Evolutionary conservation across 2,113 vertebrate genomes (phyloP), one percentile per base, ranked within the genome.

Genomic region (Engraulis encrasicolus): DNA sequence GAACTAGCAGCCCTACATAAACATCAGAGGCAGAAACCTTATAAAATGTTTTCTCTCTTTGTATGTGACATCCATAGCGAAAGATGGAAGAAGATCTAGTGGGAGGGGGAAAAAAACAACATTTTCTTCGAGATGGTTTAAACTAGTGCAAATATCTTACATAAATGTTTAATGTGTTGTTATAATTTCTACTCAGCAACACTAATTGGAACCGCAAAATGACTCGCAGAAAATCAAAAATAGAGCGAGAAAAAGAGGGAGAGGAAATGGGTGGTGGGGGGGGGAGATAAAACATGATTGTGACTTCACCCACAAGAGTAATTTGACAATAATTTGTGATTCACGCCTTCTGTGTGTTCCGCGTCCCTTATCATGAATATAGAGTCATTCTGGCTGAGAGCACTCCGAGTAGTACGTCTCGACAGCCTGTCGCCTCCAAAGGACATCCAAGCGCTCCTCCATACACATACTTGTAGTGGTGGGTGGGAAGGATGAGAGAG

Each of bases 131-230:
- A 90, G 93, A 92, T 54, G 79, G 80, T 91, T 92, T 90, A 81
- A 87, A 92, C 94, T 93, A 92, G 91, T 94, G 92, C 93, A 94
- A 94, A 95, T 93, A 94, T 93, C 87, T 85, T 92, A 93, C 92
- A 94, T 94, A 84, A 92, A 94, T 94, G 89, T 92, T 94, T 93
- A 90, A 95, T 93, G 92, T 87, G 90, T 86, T 89, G 90, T 92
- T 92, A 90, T 93, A 91, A 91, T 93, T 45, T 87, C 91, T 94
- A 93, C 85, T 79, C 85, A 84, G 91, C 89, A 91, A 87, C 87
- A 88, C 90, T 94, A 94, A 93, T 96, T 91, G 90, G 88, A 92
- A 91, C 89, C 92, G 92, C 89, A 90, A 94, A 94, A 93, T 87
- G 87, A 92, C 86, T 92, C 88, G 81, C 84, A 71, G 83, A 90